Percentiles rank a stretch among this genome's conserved stretches.
Conservation (phyloP, 92 coral and sea anemone genomes). For the Actinernus sp. region DNA sequence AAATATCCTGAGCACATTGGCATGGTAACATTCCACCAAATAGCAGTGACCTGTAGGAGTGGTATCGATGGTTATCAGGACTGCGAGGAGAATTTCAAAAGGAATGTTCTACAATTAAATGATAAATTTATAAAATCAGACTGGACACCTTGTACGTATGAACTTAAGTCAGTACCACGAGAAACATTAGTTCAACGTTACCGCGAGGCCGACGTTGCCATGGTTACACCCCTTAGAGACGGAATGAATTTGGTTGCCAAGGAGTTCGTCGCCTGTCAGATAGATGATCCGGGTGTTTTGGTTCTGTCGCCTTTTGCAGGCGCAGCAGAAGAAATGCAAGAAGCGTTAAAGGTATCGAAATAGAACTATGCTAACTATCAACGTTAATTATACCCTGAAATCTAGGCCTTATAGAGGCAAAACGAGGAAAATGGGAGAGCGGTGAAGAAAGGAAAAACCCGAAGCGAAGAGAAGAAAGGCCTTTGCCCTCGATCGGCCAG, state of each 20-base stretch:
- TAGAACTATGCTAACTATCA: too few species aligned
- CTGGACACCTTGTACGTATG: too few species aligned
- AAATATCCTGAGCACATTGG: constrained; percentile 8
- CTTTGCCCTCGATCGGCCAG: too few species aligned
- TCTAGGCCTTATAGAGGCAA: too few species aligned
- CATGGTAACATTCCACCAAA: neutral
- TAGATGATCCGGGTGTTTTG: constrained; percentile 13
- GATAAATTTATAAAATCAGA: too few species aligned
- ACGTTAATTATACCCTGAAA: too few species aligned
- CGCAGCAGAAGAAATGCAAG: constrained; percentile 10
- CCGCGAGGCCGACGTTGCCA: constrained; percentile 4
- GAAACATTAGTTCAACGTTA: neutral
- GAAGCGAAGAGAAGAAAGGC: too few species aligned
- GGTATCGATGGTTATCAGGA: neutral
- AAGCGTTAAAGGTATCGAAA: constrained; percentile 3
- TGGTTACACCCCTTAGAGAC: constrained; percentile 12
- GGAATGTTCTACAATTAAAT: neutral
- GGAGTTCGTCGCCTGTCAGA: constrained; percentile 17
- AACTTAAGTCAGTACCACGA: neutral
- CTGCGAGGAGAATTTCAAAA: neutral
- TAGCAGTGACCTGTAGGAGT: neutral
- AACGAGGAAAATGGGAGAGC: too few species aligned
- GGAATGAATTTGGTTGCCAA: constrained; percentile 10
- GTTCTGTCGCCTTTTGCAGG: constrained; percentile 9
- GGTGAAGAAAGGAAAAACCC: too few species aligned